Evolutionary conservation across 1,140 invertebrate species (phyloP), one percentile per base, ranked within the genome.

Genomic region (Lasaia peninsularis): DNA sequence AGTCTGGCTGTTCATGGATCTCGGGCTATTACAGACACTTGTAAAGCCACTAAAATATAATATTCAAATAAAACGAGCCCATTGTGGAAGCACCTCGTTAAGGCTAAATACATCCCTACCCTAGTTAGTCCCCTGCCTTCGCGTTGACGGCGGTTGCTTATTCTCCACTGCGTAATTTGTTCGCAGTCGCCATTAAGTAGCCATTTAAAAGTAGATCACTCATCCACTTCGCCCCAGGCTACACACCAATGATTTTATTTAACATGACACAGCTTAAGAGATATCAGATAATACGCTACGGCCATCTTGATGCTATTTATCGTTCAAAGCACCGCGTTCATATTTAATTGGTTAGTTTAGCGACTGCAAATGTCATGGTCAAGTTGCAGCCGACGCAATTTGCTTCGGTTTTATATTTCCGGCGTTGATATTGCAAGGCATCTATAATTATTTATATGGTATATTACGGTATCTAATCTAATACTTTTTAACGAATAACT

Each of bases 201-300:
- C 69, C 72, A 71, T 77, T 83, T 80, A 80, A 71, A 78, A 72
- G 65, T 75, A 67, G 67, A 80, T 74, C 73, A 73, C 60, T 77
- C 73, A 77, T 71, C 68, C 64, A 63, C 56, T 55, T 54, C 56
- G 60, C 66, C 62, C 59, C 67, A 58, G 57, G 53, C 67, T 64
- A 63, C 67, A 69, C 63, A 65, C 69, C 60, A 60, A 73, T 69
- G 75, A 73, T 75, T 74, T 81, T 73, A 81, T 81, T 55, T 63
- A 71, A 77, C 74, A 69, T 80, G 82, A 86, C 82, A 74, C 75
- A 71, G 65, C 70, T 81, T 71, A 71, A 71, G 69, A 78, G 67
- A 77, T 75, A 77, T 78, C 73, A 73, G 76, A 84, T 82, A 73
- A 71, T 77, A 76, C 75, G 70, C 57, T 65, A 63, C 67, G 69